A percentile compares a stretch with the other conserved stretches of the same genome.
Conservation (phyloP, 2,113 vertebrate genomes). For the Myiozetetes cayanensis region DNA sequence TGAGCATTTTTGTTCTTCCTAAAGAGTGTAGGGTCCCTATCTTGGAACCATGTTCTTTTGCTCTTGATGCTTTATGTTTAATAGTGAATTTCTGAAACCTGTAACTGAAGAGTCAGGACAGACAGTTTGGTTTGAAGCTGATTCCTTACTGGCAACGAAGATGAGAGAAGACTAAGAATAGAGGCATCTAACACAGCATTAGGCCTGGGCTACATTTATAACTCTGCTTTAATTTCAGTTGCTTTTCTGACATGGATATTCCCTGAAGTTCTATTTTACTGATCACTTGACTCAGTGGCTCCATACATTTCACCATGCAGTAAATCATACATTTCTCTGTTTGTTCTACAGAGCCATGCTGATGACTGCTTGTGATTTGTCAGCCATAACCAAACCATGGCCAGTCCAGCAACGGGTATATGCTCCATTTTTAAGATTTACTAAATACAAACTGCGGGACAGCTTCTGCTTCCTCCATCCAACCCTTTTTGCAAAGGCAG, state of each 20-base stretch:
- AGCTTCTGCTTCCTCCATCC: neutral
- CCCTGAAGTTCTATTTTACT: neutral
- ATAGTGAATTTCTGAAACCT: neutral
- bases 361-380: conserved; percentile 98
- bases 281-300: neutral
- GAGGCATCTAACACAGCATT: neutral
- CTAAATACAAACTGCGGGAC: neutral
- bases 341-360: conserved; percentile 88
- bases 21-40: neutral
- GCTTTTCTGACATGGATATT: neutral
- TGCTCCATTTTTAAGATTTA: neutral
- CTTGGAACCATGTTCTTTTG: neutral
- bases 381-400: conserved; percentile 99
- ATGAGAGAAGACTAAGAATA: neutral
- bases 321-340: neutral
- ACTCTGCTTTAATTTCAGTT: neutral
- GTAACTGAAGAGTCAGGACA: neutral
- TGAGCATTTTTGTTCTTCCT: neutral
- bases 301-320: neutral
- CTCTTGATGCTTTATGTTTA: neutral
- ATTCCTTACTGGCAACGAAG: neutral
- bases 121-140: neutral
- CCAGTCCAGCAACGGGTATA: conserved; percentile 93
- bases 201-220: neutral
- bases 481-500: neutral